Conservation (phyloP, 1,140 invertebrate genomes). For the Sycophila sp. region DNA sequence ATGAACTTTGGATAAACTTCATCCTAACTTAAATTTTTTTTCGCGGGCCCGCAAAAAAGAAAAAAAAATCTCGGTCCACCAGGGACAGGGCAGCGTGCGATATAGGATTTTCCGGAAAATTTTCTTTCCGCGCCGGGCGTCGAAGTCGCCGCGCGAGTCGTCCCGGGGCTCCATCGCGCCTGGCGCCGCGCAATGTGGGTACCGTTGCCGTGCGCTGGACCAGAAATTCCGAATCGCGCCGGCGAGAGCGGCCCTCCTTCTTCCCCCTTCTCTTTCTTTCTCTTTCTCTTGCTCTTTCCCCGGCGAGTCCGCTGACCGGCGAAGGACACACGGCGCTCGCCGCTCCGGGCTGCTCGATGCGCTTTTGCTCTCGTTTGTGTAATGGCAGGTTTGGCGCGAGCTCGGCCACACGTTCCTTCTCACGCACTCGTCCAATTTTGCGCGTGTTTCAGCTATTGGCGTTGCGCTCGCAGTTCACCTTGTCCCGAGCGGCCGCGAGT, state of each 20-base stretch:
- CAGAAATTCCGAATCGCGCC: slow-evolving; percentile 13
- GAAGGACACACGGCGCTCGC: neutral
- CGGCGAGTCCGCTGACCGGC: too few relatives aligned
- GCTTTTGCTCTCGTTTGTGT: slow-evolving; percentile 3
- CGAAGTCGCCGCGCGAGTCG: neutral
- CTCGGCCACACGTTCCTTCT: neutral
- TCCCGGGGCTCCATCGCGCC: neutral
- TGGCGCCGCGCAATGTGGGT: neutral
- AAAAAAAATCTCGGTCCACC: too few relatives aligned
- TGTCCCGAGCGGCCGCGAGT: too few relatives aligned
- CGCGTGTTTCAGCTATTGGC: too few relatives aligned
- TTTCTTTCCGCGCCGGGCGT: neutral
- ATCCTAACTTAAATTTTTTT: too few relatives aligned
- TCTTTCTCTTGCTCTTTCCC: too few relatives aligned
- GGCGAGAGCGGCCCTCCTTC: neutral
- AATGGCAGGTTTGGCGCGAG: neutral
- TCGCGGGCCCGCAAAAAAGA: too few relatives aligned
- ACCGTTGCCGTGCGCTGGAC: neutral
- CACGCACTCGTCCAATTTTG: neutral
- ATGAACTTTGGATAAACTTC: too few relatives aligned
- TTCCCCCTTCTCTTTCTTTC: too few relatives aligned
- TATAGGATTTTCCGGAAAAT: neutral
- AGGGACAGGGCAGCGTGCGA: too few relatives aligned
- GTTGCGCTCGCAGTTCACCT: too few relatives aligned
- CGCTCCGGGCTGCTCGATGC: too few relatives aligned